Conservation (phyloP, 2,888 invertebrate genomes). For the Buathra laborator region DNA sequence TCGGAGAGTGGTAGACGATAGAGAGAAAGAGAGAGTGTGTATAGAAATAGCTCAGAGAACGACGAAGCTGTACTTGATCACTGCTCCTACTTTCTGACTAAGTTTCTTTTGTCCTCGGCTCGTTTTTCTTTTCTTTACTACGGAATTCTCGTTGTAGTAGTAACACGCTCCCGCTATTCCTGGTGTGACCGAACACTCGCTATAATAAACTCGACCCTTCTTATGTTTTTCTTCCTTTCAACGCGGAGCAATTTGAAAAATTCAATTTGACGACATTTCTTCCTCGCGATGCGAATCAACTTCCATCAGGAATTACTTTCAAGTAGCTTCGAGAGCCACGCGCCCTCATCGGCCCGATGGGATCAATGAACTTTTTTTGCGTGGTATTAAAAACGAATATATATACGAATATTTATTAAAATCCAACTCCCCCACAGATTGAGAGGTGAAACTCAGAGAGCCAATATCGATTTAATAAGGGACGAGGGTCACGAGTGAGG, state of each 20-base stretch:
- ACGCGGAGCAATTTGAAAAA: not conserved
- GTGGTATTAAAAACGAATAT: slow-evolving; percentile 19
- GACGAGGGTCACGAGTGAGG: slow-evolving; percentile 7
- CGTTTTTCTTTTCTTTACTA: not conserved
- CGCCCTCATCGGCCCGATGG: slow-evolving; percentile 22
- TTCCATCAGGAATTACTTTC: not conserved
- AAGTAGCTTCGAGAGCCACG: not conserved
- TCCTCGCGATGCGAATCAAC: not conserved
- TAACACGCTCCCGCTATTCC: not conserved
- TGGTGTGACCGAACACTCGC: slow-evolving; percentile 12
- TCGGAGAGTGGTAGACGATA: slow-evolving; percentile 65
- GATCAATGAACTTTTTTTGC: slow-evolving; percentile 6
- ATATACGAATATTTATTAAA: slow-evolving; percentile 14
- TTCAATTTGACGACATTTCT: not conserved
- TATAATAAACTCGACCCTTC: slow-evolving; percentile 18
- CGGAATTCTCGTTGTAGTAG: slow-evolving; percentile 14
- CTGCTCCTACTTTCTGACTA: slow-evolving; percentile 54
- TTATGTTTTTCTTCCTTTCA: not conserved
- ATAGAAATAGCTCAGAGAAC: slow-evolving; percentile 15
- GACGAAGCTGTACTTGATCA: slow-evolving; percentile 64
- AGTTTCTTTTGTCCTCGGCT: slow-evolving; percentile 40
- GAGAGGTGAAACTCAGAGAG: not conserved
- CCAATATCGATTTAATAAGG: slow-evolving; percentile 21
- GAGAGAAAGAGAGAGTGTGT: slow-evolving; percentile 8
- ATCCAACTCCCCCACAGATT: not conserved